phyloP scores from a whole-genome alignment of 37 sponge, comb jelly and placozoan genomes.

The Oscarella lobularis region DNA sequence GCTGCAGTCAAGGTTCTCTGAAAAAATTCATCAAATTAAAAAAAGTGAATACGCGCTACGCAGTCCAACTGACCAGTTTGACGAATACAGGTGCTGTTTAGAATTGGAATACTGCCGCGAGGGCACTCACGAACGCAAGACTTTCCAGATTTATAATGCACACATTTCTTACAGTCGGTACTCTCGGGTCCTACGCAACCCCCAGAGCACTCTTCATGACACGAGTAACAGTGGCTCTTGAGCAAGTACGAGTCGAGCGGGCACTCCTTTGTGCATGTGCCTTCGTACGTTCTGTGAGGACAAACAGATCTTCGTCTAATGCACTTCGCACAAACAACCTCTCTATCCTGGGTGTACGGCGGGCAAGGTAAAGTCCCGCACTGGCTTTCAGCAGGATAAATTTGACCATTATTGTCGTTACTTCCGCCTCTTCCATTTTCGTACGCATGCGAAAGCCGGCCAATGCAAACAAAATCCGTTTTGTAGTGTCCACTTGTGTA shows the following conservation, averaged over 20 bases:
- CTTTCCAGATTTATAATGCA: not conserved
- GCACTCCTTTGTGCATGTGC: not conserved
- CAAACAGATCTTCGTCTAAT: not conserved
- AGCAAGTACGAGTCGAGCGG: not conserved
- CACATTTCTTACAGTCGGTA: not conserved
- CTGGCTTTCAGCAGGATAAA: not conserved
- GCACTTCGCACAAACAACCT: not conserved
- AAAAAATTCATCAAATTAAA: too few relatives aligned
- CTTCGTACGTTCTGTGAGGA: not conserved
- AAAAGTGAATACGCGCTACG: too few relatives aligned
- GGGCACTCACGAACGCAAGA: not conserved
- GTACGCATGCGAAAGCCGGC: not conserved
- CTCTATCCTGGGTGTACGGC: not conserved
- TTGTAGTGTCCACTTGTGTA: not conserved
- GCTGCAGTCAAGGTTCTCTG: not conserved
- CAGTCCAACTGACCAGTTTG: not conserved
- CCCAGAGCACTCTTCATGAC: not conserved
- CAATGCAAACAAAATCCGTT: not conserved
- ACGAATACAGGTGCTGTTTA: not conserved
- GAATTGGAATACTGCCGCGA: not conserved
- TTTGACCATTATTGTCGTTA: not conserved
- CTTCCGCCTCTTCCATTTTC: too few relatives aligned
- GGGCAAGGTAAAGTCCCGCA: not conserved
- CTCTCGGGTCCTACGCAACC: not conserved
- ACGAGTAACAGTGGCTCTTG: not conserved